Conservation (phyloP, 2,113 vertebrate species). For the Oxygymnocypris stewartii region DNA sequence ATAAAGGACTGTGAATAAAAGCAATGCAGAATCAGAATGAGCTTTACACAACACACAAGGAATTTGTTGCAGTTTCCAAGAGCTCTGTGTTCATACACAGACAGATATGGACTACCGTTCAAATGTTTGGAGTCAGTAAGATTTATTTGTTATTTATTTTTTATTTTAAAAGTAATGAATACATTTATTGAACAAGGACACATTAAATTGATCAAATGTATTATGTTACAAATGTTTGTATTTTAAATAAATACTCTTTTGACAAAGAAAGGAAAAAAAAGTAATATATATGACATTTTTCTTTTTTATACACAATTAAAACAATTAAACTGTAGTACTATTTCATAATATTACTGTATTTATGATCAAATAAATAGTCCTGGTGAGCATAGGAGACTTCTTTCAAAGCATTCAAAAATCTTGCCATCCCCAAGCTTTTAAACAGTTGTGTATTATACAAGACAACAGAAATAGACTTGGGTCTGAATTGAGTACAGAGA, state of each 20-base stretch:
- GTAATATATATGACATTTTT: too few species aligned
- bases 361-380: not conserved
- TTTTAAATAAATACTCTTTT: too few species aligned
- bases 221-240: not conserved
- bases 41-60: not conserved
- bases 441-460: not conserved
- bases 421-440: not conserved
- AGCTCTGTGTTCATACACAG: not conserved
- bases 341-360: not conserved
- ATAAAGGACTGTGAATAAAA: not conserved
- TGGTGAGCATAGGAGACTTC: not conserved
- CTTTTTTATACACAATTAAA: not conserved
- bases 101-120: not conserved
- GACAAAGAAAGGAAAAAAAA: too few species aligned
- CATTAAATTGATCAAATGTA: not conserved
- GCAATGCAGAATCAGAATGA: not conserved
- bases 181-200: not conserved
- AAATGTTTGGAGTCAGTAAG: not conserved
- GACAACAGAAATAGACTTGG: not conserved
- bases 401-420: not conserved
- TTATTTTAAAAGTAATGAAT: not conserved
- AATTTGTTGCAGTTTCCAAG: not conserved
- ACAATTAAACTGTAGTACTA: not conserved
- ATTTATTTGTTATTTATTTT: not conserved
- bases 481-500: not conserved